phyloP scores from a whole-genome alignment of 2,888 invertebrate genomes.

The Glomeris marginata region DNA sequence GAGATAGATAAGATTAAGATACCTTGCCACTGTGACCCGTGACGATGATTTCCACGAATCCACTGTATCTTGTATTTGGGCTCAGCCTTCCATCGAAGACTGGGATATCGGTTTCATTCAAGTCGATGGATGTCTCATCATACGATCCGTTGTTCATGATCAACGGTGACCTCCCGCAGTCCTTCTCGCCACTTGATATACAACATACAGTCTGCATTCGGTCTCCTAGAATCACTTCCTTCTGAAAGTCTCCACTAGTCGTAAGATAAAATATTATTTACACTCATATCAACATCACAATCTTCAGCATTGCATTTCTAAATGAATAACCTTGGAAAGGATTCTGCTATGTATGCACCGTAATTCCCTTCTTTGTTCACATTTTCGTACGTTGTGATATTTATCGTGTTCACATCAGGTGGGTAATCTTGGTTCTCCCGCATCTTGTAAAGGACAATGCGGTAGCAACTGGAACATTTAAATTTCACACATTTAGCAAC shows the following conservation, averaged over 20 bases:
- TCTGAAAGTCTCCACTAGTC: slow-evolving; percentile 11
- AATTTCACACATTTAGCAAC: too few relatives aligned
- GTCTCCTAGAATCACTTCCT: slow-evolving; percentile 14
- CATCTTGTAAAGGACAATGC: slow-evolving; percentile 20
- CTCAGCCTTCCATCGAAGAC: slow-evolving; percentile 55
- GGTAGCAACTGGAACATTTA: slow-evolving; percentile 20
- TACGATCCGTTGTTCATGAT: background rate
- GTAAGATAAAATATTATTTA: background rate
- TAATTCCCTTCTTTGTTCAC: slow-evolving; percentile 49
- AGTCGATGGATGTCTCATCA: background rate
- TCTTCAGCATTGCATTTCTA: background rate
- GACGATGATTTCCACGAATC: slow-evolving; percentile 63
- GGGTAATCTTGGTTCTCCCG: slow-evolving; percentile 16
- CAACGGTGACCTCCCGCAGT: background rate
- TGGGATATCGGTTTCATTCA: background rate
- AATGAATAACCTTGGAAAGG: slow-evolving; percentile 50
- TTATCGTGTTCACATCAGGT: slow-evolving; percentile 36
- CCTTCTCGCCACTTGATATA: background rate
- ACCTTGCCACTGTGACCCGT: slow-evolving; percentile 12
- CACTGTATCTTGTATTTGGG: slow-evolving; percentile 62
- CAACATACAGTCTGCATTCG: slow-evolving; percentile 12
- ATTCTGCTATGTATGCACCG: slow-evolving; percentile 72
- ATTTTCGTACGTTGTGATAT: slow-evolving; percentile 53
- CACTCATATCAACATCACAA: slow-evolving; percentile 39
- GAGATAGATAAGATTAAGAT: background rate